A percentile compares a stretch with the other conserved stretches of the same genome.
These are phyloP conservation scores for Apomyelois bistriatella DNA, from an alignment of 2,888 invertebrate species.

Conservation along the genomic window DNA sequence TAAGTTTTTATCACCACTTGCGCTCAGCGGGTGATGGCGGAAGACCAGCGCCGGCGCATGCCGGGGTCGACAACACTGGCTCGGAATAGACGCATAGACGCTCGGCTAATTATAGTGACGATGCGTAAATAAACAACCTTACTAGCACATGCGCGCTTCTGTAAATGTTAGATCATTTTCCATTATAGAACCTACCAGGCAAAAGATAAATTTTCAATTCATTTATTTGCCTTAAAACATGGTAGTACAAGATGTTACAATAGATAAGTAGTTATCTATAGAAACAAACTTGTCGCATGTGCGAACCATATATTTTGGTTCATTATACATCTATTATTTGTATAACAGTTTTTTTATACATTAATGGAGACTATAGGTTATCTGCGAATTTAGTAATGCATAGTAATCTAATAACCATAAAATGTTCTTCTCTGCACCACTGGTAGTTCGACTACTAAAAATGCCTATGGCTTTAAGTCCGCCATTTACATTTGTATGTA, in stretches of 20 bases:
- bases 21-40: conserved; percentile 32
- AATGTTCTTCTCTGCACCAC: too few relatives aligned
- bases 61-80: conserved; percentile 59
- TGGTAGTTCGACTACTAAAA: too few relatives aligned
- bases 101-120: conserved; percentile 50
- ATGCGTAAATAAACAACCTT: conserved; percentile 20
- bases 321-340: too few relatives aligned
- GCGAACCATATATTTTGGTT: background rate
- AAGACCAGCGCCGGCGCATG: conserved; percentile 39
- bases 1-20: conserved; percentile 12
- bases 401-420: too few relatives aligned
- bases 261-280: background rate
- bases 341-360: too few relatives aligned
- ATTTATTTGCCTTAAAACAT: too few relatives aligned
- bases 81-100: conserved; percentile 60
- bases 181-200: background rate
- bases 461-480: too few relatives aligned
- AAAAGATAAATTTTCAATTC: too few relatives aligned
- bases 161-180: background rate
- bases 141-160: background rate
- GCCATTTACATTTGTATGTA: too few relatives aligned
- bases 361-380: too few relatives aligned
- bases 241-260: too few relatives aligned
- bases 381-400: too few relatives aligned
- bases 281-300: background rate